These are phyloP conservation scores for Dastarcus helophoroides DNA, from an alignment of 2,888 invertebrate genomes.

Conservation along the genomic window DNA sequence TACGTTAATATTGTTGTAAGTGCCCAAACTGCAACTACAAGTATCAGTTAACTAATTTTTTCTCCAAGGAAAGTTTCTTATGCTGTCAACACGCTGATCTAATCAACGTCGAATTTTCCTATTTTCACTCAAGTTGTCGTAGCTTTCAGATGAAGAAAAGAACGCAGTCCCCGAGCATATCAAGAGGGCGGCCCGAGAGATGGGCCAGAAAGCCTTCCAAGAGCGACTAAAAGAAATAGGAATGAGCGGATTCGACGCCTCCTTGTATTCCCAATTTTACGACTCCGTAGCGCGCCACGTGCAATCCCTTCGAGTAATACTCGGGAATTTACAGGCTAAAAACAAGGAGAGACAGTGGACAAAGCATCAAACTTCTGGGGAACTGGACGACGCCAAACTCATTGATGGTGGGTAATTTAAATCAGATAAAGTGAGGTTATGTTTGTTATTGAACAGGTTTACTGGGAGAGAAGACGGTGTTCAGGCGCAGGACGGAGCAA, in stretches of 20 bases:
- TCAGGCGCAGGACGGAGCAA: conserved; percentile 70
- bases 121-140: background rate
- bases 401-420: conserved; percentile 62
- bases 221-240: conserved; percentile 80
- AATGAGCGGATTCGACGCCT: conserved; percentile 91
- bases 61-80: too few species aligned
- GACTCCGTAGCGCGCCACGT: conserved; percentile 69
- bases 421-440: background rate
- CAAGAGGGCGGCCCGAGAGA: conserved; percentile 79
- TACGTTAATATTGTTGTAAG: too few species aligned
- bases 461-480: conserved; percentile 87
- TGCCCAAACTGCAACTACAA: too few species aligned
- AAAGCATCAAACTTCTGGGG: conserved; percentile 87
- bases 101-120: too few species aligned
- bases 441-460: conserved; percentile 42
- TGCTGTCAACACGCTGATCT: too few species aligned
- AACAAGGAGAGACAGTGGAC: conserved; percentile 91
- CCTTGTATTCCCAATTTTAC: conserved; percentile 72
- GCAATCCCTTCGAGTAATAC: conserved; percentile 73
- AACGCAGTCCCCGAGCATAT: conserved; percentile 83
- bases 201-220: conserved; percentile 82
- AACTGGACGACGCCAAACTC: conserved; percentile 87
- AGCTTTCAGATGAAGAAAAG: conserved; percentile 68
- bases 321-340: conserved; percentile 82
- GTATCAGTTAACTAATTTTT: too few species aligned